phyloP scores from a whole-genome alignment of 1,140 invertebrate species.

The Drosophila repletoides region DNA sequence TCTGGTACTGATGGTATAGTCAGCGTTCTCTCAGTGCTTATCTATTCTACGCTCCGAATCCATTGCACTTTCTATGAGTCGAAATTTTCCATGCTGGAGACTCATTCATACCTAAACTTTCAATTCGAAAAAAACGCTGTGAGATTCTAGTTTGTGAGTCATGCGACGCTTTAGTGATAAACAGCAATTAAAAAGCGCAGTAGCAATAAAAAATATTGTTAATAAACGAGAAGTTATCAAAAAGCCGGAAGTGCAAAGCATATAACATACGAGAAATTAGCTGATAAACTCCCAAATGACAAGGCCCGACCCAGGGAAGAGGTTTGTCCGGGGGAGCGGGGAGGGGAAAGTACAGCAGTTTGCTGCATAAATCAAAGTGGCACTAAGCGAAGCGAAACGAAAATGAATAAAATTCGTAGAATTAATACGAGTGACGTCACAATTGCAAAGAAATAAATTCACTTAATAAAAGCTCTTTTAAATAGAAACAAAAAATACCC shows the following conservation, averaged over 20 bases:
- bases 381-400: constrained; percentile 34
- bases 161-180: constrained; percentile 18
- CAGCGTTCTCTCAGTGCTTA: too few species aligned
- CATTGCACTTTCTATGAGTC: too few species aligned
- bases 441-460: constrained; percentile 25
- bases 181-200: constrained; percentile 24
- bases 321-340: too few species aligned
- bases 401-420: constrained; percentile 34
- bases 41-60: too few species aligned
- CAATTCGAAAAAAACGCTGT: background rate
- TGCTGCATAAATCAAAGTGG: constrained; percentile 38
- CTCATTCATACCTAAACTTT: too few species aligned
- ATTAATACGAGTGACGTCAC: constrained; percentile 34
- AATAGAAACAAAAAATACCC: background rate
- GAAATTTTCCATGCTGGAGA: too few species aligned
- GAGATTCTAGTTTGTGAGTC: constrained; percentile 15
- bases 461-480: constrained; percentile 16
- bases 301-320: background rate
- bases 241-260: constrained; percentile 40
- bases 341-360: background rate
- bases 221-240: constrained; percentile 16
- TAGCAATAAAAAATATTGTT: constrained; percentile 18
- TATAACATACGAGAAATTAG: constrained; percentile 34
- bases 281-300: constrained; percentile 22
- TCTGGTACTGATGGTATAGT: too few species aligned